Evolutionary conservation across 1,140 invertebrate genomes (phyloP), one percentile per base, ranked within the genome.

Genomic region (Cydia fagiglandana): DNA sequence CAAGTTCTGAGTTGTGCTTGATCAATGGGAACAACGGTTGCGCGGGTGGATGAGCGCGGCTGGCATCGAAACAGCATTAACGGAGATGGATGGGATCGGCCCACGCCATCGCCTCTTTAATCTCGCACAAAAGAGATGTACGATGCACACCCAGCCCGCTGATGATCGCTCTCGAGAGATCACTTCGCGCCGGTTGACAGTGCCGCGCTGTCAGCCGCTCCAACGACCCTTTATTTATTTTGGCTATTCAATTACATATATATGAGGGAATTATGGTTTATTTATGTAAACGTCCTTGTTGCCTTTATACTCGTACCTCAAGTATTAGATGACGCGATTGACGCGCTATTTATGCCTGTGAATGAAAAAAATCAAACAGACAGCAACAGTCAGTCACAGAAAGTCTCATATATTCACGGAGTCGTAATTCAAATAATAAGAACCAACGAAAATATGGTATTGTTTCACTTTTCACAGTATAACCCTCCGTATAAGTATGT

Each of bases 111-210:
- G 84, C 81, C 88, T 84, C 85, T 88, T 90, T 90, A 88, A 88
- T 88, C 86, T 86, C 86, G 81, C 79, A 86, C 83, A 86, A 84
- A 86, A 84, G 81, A 86, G 83, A 89, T 84, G 82, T 88, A 89
- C 81, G 82, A 79, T 70, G 74, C 73, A 34, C 77, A 56, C 78
- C 64, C 73, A 77, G 77, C 75, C 73, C 64, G 76, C 64, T 47
- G 73, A 70, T 45, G 66, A 70, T 70, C 38, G 34, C 66, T 70
- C 66, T 70, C 66, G 30, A 38, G 66, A 70, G 66, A 70, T 70
- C 66, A 70, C 34, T 70, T 41, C 66, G 66, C 66, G 4, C 66
- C 66, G 17, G 66, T 41, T 70, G 34, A 70, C 66, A 38, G 30
- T 70, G 34, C 17, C 34, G 17, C 66, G 34, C 66, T 70, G 66